phyloP scores from a whole-genome alignment of 2,113 vertebrate species.

The Bubo blakistoni region DNA sequence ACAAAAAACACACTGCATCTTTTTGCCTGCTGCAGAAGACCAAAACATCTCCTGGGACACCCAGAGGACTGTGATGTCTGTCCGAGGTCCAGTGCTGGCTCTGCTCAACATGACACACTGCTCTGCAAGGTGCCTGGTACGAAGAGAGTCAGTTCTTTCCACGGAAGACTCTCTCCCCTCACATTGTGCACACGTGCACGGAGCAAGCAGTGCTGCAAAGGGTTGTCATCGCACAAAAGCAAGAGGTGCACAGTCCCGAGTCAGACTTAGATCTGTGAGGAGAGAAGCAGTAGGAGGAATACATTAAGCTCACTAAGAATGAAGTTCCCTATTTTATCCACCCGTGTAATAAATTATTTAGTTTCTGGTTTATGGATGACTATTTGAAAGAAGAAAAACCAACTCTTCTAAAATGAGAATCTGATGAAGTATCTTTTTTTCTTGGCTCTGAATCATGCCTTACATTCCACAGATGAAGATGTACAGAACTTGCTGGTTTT shows the following conservation, averaged over 20 bases:
- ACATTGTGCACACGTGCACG: fast-evolving
- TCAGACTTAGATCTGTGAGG: background rate
- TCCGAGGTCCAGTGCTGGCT: background rate
- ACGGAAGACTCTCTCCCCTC: background rate
- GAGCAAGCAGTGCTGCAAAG: background rate
- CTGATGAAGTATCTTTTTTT: conserved; percentile 46
- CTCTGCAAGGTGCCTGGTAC: fast-evolving
- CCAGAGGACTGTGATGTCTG: background rate
- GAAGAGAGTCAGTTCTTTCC: background rate
- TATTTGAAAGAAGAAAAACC: conserved; percentile 41
- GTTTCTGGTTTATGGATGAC: conserved; percentile 38
- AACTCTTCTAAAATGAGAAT: conserved; percentile 31
- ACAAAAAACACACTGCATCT: background rate
- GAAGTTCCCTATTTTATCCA: conserved; percentile 38
- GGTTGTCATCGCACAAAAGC: background rate
- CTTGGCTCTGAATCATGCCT: conserved; percentile 53
- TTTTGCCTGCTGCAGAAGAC: background rate
- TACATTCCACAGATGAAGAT: conserved; percentile 40
- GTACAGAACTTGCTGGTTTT: conserved; percentile 41
- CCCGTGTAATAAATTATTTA: conserved; percentile 44
- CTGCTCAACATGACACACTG: background rate
- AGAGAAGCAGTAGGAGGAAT: conserved; percentile 56
- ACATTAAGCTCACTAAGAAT: conserved; percentile 34
- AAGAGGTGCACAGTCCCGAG: background rate
- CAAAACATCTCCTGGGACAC: background rate